Evolutionary conservation across 2,113 vertebrate genomes (phyloP).

Genomic region (Cyanoliseus patagonus): DNA sequence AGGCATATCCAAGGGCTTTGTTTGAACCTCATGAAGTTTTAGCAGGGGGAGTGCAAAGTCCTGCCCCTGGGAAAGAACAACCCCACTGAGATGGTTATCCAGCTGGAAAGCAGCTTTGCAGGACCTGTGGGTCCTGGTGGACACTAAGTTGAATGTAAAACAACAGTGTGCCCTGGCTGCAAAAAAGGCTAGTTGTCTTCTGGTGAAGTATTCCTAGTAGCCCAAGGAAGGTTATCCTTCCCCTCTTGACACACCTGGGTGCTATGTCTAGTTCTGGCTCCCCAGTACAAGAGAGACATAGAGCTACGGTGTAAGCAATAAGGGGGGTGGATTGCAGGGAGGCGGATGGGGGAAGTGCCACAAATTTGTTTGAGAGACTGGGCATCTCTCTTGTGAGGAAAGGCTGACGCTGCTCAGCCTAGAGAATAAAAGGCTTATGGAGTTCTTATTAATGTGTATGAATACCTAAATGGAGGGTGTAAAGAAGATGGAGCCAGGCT

Average conservation of each 20-base stretch:
- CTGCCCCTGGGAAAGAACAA: not conserved
- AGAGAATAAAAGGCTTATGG: not conserved
- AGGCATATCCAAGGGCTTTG: not conserved
- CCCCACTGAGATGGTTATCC: not conserved
- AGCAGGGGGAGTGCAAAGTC: not conserved
- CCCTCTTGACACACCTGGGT: not conserved
- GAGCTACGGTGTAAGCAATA: not conserved
- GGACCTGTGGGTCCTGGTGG: not conserved
- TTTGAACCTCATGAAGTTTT: not conserved
- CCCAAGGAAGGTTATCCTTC: not conserved
- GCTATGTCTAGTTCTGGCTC: not conserved
- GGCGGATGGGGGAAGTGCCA: not conserved
- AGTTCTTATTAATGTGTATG: not conserved
- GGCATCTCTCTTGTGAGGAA: not conserved
- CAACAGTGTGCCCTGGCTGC: fast-evolving
- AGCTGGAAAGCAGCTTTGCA: not conserved
- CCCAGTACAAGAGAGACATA: not conserved
- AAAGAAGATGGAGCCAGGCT: not conserved
- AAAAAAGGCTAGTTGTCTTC: not conserved
- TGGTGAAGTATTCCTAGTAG: not conserved
- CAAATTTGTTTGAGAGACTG: not conserved
- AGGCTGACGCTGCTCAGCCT: not conserved
- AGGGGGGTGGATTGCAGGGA: fast-evolving
- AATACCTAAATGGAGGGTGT: not conserved
- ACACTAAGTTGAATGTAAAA: not conserved